These are phyloP conservation scores for Noturus placidus DNA, from an alignment of 2,113 vertebrate genomes.

Conservation along the genomic window DNA sequence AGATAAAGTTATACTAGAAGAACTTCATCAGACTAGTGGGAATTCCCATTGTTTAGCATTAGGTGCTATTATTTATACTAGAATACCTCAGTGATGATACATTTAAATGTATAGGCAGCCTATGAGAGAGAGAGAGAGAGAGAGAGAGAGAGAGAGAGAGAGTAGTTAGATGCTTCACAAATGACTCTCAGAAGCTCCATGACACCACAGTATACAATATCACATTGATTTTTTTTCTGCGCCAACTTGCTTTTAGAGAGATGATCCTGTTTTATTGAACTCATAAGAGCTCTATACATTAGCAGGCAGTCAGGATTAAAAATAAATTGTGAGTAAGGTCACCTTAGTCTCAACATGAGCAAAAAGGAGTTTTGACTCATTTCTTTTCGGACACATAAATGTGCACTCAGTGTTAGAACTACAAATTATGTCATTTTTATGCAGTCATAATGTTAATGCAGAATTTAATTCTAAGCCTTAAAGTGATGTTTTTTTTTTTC, in stretches of 20 bases:
- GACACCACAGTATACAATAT: slow-evolving; percentile 40
- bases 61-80: slow-evolving; percentile 28
- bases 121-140: background rate
- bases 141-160: background rate
- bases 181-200: slow-evolving; percentile 26
- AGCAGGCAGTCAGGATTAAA: slow-evolving; percentile 49
- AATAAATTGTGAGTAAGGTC: slow-evolving; percentile 57
- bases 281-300: slow-evolving; percentile 54
- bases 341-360: slow-evolving; percentile 34
- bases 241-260: slow-evolving; percentile 49
- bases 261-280: slow-evolving; percentile 51
- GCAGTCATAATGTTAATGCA: background rate
- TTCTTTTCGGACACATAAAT: background rate
- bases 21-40: slow-evolving; percentile 2
- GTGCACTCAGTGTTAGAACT: background rate
- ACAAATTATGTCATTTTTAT: background rate
- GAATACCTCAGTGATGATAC: background rate
- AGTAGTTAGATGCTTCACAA: slow-evolving; percentile 14
- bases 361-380: slow-evolving; percentile 47
- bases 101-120: slow-evolving; percentile 16
- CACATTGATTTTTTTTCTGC: slow-evolving; percentile 52
- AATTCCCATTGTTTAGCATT: slow-evolving; percentile 2
- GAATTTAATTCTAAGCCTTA: background rate
- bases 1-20: slow-evolving; percentile 1
- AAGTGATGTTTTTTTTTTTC: background rate